A percentile compares a stretch with the other conserved stretches of the same genome.
These are phyloP conservation scores for Aphaenogaster ashmeadi DNA, from an alignment of 1,140 invertebrate species.

Conservation along the genomic window DNA sequence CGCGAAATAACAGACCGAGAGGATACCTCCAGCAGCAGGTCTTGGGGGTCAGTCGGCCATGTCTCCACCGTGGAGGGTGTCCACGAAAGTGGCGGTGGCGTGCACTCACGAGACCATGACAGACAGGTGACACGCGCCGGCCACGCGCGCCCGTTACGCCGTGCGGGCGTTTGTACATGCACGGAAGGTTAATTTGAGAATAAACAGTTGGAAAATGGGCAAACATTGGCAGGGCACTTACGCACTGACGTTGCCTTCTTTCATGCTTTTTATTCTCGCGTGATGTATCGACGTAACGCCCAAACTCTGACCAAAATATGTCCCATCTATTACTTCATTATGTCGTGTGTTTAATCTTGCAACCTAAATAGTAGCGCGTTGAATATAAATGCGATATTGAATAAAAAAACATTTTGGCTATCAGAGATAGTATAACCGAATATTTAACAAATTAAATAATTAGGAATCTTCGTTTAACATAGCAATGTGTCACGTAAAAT, in stretches of 20 bases:
- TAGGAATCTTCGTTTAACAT: neutral
- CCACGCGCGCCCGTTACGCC: constrained; percentile 78
- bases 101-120: constrained; percentile 83
- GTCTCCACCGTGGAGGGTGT: constrained; percentile 82
- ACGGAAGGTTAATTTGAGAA: constrained; percentile 78
- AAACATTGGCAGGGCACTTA: constrained; percentile 72
- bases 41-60: constrained; percentile 83
- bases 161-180: constrained; percentile 39
- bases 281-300: constrained; percentile 1
- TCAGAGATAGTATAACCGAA: neutral
- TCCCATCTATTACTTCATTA: neutral
- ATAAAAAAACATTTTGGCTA: neutral
- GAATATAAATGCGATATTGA: neutral
- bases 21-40: constrained; percentile 78
- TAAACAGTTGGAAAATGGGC: constrained; percentile 79
- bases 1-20: constrained; percentile 41
- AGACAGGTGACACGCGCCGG: constrained; percentile 86
- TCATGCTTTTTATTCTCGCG: neutral
- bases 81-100: constrained; percentile 77
- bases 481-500: neutral
- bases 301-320: neutral
- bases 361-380: neutral
- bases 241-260: constrained; percentile 12
- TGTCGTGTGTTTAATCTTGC: constrained; percentile 6
- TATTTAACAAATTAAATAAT: constrained; percentile 2